Evolutionary conservation across 2,113 vertebrate species (phyloP).

Genomic region (Erpornis zantholeuca): DNA sequence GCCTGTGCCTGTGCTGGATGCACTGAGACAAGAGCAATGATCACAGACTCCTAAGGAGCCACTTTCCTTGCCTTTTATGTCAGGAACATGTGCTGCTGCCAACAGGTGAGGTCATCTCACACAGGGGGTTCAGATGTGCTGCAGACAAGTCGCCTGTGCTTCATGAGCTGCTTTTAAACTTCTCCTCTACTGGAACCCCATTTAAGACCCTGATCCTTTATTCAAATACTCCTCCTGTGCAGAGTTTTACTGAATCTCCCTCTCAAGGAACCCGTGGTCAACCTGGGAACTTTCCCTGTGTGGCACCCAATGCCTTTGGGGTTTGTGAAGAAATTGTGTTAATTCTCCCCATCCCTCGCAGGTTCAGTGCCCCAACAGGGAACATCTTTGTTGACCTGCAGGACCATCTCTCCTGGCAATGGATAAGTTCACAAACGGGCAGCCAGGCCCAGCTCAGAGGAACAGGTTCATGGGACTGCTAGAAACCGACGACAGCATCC

Average conservation of each 20-base stretch:
- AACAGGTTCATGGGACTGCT: conserved; percentile 47
- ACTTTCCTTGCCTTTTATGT: conserved; percentile 62
- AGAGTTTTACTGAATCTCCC: not conserved
- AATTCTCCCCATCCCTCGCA: not conserved
- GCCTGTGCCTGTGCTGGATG: not conserved
- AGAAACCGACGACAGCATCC: conserved; percentile 55
- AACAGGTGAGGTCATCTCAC: conserved; percentile 60
- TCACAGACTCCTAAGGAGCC: not conserved
- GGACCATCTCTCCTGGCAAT: not conserved
- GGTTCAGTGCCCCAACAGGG: not conserved
- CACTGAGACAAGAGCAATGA: not conserved
- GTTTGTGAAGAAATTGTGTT: not conserved
- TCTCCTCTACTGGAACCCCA: not conserved
- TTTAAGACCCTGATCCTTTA: not conserved
- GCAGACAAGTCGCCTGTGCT: not conserved
- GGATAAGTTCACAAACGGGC: conserved; percentile 42
- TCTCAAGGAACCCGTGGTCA: not conserved
- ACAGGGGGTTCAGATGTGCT: conserved; percentile 1
- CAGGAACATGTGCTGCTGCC: conserved; percentile 32
- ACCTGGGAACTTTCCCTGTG: not conserved
- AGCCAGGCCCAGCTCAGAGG: conserved; percentile 22
- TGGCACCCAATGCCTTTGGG: accelerated
- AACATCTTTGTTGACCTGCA: not conserved
- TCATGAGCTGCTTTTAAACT: not conserved
- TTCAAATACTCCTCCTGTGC: not conserved